A percentile compares a stretch with the other conserved stretches of the same genome.
phyloP scores from a whole-genome alignment of 2,888 invertebrate species.

The Calameuta filiformis region DNA sequence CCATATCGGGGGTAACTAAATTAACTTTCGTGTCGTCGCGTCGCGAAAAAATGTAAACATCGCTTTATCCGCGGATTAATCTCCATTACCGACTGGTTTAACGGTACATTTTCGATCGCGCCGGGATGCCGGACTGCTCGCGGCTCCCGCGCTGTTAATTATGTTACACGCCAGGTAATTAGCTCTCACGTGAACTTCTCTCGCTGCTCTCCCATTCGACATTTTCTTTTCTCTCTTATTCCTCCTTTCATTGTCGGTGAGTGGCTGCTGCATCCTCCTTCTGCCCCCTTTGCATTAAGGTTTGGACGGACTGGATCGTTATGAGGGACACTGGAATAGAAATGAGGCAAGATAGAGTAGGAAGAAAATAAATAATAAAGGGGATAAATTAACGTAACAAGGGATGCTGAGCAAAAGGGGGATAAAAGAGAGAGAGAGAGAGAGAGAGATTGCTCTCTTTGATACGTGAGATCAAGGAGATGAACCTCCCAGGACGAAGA shows the following conservation, averaged over 20 bases:
- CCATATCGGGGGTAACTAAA: constrained; percentile 14
- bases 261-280: background rate
- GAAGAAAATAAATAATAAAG: background rate
- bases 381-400: background rate
- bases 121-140: background rate
- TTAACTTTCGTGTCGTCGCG: constrained; percentile 14
- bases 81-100: constrained; percentile 50
- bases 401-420: background rate
- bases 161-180: constrained; percentile 54
- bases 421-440: background rate
- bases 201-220: background rate
- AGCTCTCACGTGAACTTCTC: constrained; percentile 31
- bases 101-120: constrained; percentile 54
- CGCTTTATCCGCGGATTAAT: constrained; percentile 45
- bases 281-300: background rate
- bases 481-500: background rate
- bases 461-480: background rate
- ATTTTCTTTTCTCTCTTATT: background rate
- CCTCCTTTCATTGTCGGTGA: background rate
- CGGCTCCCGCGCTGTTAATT: constrained; percentile 46
- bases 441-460: constrained; percentile 4
- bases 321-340: background rate
- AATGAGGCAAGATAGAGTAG: background rate
- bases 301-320: background rate
- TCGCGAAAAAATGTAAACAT: constrained; percentile 10